Evolutionary conservation across 2,888 invertebrate species (phyloP), one percentile per base, ranked within the genome.

Genomic region (Hydraecia micacea): DNA sequence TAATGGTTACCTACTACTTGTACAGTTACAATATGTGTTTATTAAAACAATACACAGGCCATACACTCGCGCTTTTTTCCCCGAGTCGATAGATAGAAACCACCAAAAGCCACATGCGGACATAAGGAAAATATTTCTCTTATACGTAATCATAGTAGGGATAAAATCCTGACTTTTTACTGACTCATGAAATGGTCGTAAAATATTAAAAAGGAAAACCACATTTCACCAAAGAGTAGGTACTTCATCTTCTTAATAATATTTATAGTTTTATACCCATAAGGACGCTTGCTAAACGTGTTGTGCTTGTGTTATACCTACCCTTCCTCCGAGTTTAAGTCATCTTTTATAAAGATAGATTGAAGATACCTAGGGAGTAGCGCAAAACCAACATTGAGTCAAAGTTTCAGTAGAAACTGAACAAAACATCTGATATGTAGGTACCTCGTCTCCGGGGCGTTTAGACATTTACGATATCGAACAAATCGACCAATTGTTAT

Each of bases 401-500:
- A 52, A 60, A 73, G 21, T 77, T 32, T 42, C 75, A 42, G 46
- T 49, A 15, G 28, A 62, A 36, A 55, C 60, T 25, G 36, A 55
- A 55, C 32, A 62, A 55, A 77, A 25, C 36, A 65, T 52, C n/a
- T 65, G 25, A 36, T 36, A 4, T 36, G 36, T 36, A 6, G 36
- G 36, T 36, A 36, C 36, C 4, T 36, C 36, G 36, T 36, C 36
- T 52, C 58, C n/a, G 36, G 7, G 18, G 15, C 66, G 52, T 80
- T 60, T 70, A 70, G 36, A 46, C 25, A 18, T 79, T 81, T 79
- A 77, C 75, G 71, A 73, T 77, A 60, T 65, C 39, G 62, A 65
- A 72, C 77, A 73, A 82, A 77, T 85, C 63, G 73, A 75, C 68
- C 82, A 86, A 82, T 85, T 86, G 82, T 60, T 68, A 49, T 80